Evolutionary conservation across 2,113 vertebrate species (phyloP).

Genomic region (Leptobrachium leishanense): DNA sequence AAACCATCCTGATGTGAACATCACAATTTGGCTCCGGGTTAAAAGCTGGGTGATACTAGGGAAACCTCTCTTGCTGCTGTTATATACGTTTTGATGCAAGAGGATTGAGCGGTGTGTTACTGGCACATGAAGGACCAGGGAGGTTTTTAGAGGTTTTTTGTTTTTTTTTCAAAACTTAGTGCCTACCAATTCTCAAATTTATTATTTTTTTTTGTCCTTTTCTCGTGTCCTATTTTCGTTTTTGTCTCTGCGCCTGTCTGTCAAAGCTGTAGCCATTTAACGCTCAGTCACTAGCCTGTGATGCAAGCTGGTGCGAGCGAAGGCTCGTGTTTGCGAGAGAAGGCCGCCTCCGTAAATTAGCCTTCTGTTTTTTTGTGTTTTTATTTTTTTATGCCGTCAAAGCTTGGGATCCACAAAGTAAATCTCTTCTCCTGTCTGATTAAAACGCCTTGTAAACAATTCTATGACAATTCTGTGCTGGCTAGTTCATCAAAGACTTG

Average conservation of each 20-base stretch:
- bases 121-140: background rate
- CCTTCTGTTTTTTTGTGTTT: background rate
- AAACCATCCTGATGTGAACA: background rate
- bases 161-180: background rate
- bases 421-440: background rate
- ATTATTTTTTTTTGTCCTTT: background rate
- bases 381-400: background rate
- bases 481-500: conserved; percentile 9
- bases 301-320: background rate
- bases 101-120: background rate
- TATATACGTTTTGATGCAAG: background rate
- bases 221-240: background rate
- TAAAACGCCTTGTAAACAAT: background rate
- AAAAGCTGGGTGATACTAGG: background rate
- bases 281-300: background rate
- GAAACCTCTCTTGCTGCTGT: background rate
- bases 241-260: background rate
- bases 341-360: background rate
- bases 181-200: conserved; percentile 15
- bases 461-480: background rate
- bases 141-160: background rate
- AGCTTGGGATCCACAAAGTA: background rate
- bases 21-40: conserved; percentile 8
- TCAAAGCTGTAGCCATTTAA: background rate
- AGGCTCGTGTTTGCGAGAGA: background rate